Percentiles rank a stretch among this genome's conserved stretches.
phyloP scores from a whole-genome alignment of 2,113 vertebrate species.

The Gavia stellata region DNA sequence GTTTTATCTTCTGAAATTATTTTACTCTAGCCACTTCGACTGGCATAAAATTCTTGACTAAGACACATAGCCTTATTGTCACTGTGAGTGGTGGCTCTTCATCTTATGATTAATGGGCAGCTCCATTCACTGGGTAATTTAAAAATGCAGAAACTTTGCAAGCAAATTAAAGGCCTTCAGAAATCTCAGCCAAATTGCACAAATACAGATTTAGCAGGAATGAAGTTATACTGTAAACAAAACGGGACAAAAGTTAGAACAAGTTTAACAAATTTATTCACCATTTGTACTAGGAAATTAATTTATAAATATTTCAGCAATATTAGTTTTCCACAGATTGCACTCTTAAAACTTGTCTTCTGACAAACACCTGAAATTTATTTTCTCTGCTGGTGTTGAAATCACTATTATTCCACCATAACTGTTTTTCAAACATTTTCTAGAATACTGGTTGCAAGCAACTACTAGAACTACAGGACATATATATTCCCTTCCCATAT shows the following conservation, averaged over 20 bases:
- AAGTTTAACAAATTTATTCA: not conserved
- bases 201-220: not conserved
- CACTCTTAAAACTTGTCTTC: not conserved
- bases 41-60: constrained; percentile 20
- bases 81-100: not conserved
- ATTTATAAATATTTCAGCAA: not conserved
- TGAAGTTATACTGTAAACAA: not conserved
- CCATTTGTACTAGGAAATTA: not conserved
- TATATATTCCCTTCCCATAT: not conserved
- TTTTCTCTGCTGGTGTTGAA: not conserved
- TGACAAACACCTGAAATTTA: not conserved
- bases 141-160: not conserved
- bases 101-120: constrained; percentile 26
- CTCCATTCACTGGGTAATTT: not conserved
- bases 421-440: not conserved
- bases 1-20: constrained; percentile 28
- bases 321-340: not conserved
- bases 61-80: constrained; percentile 1
- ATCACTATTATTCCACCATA: not conserved
- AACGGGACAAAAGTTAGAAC: not conserved
- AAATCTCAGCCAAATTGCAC: not conserved
- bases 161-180: not conserved
- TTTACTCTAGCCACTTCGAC: not conserved
- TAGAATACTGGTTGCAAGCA: not conserved
- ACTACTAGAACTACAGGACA: not conserved